Conservation (phyloP, 2,113 vertebrate genomes). For the Lepidiolamprologus cunningtoni region DNA sequence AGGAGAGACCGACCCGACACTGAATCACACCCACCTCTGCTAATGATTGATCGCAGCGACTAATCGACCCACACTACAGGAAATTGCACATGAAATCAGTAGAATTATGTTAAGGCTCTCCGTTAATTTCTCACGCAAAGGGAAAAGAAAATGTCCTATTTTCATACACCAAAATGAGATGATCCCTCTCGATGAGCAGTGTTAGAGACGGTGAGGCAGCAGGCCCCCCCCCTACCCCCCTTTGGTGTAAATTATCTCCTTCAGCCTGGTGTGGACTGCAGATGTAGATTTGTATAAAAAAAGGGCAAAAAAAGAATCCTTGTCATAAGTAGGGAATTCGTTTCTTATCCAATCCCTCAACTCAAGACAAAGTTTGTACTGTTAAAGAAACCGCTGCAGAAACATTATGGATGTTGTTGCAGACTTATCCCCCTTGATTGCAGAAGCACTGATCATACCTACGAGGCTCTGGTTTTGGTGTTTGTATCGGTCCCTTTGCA, state of each 20-base stretch:
- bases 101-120: not conserved
- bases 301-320: not conserved
- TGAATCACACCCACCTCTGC: not conserved
- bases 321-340: not conserved
- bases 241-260: not conserved
- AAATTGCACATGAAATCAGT: not conserved
- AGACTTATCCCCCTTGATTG: not conserved
- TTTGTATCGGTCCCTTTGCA: conserved; percentile 15
- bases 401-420: not conserved
- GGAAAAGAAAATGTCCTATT: not conserved
- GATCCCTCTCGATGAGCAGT: not conserved
- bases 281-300: conserved; percentile 13
- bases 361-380: not conserved
- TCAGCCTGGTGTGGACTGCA: conserved; percentile 15
- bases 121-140: not conserved
- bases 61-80: not conserved
- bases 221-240: not conserved
- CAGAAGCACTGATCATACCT: not conserved
- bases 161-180: not conserved
- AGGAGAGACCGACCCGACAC: conserved; percentile 13
- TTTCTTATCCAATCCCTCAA: not conserved
- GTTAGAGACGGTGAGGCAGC: not conserved
- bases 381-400: not conserved
- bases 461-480: not conserved
- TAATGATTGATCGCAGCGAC: not conserved